Evolutionary conservation across 2,888 invertebrate genomes (phyloP).

Genomic region (Dolichopus griseipennis): DNA sequence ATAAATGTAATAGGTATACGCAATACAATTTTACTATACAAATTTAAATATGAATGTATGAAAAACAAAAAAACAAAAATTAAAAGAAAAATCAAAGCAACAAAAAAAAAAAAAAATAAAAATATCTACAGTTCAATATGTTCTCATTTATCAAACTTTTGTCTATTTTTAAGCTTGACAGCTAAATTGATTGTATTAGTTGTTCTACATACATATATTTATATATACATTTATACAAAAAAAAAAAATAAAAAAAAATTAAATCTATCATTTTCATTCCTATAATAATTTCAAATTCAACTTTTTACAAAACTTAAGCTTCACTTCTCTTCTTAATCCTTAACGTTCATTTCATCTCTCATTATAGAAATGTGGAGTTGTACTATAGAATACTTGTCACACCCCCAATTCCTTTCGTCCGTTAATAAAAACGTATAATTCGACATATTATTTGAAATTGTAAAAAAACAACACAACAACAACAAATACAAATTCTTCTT

Average conservation of each 20-base stretch:
- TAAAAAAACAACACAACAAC: too few species aligned
- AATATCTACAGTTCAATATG: conserved; percentile 10
- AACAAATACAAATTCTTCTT: too few species aligned
- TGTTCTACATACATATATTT: background rate
- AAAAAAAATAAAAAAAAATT: background rate
- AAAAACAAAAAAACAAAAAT: background rate
- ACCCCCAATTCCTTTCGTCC: too few species aligned
- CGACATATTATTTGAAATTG: too few species aligned
- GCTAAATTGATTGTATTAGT: conserved; percentile 13
- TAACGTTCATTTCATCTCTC: too few species aligned
- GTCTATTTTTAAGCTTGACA: conserved; percentile 13
- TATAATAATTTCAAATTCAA: background rate
- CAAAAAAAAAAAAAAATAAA: conserved; percentile 10
- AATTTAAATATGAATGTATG: background rate
- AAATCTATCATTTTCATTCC: conserved; percentile 1
- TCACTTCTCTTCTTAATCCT: too few species aligned
- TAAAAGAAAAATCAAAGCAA: too few species aligned
- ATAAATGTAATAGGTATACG: background rate
- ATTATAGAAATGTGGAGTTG: too few species aligned
- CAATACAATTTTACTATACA: background rate
- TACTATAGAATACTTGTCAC: too few species aligned
- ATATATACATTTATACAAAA: background rate
- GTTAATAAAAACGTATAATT: too few species aligned
- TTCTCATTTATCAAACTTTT: conserved; percentile 16
- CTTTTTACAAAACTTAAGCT: background rate